These are phyloP conservation scores for Spongilla lacustris DNA, from an alignment of 37 sponge, comb jelly and placozoan genomes.

Conservation along the genomic window DNA sequence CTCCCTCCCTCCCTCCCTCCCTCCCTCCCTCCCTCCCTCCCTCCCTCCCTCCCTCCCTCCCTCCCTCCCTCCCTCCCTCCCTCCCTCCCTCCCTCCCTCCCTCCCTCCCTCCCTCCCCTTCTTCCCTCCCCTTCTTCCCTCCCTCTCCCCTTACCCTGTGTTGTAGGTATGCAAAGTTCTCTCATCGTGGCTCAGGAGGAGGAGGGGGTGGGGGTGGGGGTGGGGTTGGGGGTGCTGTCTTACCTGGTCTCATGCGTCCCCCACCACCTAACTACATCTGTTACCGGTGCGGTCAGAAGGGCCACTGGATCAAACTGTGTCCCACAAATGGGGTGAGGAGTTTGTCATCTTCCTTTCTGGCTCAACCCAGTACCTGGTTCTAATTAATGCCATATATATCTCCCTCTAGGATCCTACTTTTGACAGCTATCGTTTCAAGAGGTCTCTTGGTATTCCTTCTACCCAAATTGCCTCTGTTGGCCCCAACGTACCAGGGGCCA, in stretches of 20 bases:
- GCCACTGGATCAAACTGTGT: slow-evolving; percentile 90
- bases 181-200: slow-evolving; percentile 10
- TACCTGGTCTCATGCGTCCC: slow-evolving; percentile 15
- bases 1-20: no score
- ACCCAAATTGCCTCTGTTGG: slow-evolving; percentile 27
- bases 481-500: slow-evolving; percentile 46
- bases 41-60: no score
- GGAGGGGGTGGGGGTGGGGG: slow-evolving; percentile 12
- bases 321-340: slow-evolving; percentile 89
- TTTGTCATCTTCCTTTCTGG: neutral
- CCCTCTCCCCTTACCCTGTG: neutral
- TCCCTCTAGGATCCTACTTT: slow-evolving; percentile 55
- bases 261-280: slow-evolving; percentile 90
- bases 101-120: no score
- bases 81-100: neutral
- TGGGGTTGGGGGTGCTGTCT: neutral
- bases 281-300: slow-evolving; percentile 81
- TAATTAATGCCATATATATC: neutral
- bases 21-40: no score
- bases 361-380: neutral
- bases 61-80: neutral
- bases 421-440: slow-evolving; percentile 54
- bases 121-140: no score
- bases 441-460: slow-evolving; percentile 60
- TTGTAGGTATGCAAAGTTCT: slow-evolving; percentile 39